Base-by-base conservation (phyloP, 2,888 invertebrate species). In the Ditula angustiorana region DNA sequence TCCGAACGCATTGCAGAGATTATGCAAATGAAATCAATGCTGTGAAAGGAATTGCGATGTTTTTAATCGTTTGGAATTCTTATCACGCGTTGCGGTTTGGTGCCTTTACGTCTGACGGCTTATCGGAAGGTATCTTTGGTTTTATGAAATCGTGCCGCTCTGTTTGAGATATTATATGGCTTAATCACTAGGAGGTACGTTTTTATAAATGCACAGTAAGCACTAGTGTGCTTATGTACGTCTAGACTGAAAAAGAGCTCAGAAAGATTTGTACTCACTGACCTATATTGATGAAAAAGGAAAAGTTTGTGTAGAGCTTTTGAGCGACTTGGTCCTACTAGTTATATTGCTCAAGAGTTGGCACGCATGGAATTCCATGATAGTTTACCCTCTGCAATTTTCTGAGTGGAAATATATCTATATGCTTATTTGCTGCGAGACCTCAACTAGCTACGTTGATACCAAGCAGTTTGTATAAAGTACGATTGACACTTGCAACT, bases 11-110 rank as follows among this genome's bases (percentile, higher is more conserved):
- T 35, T 35, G 8, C 35, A 35, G 23, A 46, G 46, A 53, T 53
- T 35, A 35, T 35, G 33, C 35, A 35, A 53, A 53, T n/a, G n/a
- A 5, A 53, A 53, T 53, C 13, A 21, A 23, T 21, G 11, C 30
- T 35, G 16, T 35, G 53, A 35, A 23, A 53, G 53, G 35, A 33
- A 53, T 23, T 23, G 35, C 21, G 19, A n/a, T 23, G 3, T 19
- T 49, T 53, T 53, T 23, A 53, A 53, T 33, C 10, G n/a, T 35
- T 53, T 53, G 23, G 21, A 35, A 53, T 53, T 21, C 35, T 35
- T 35, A 53, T 33, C 53, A 35, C 35, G 23, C 23, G n/a, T 26
- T 13, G 24, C n/a, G 35, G 4, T 11, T 21, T 35, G 53, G 53
- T 35, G 53, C 53, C 53, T 33, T 53, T 11, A 10, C 23, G 53